Evolutionary conservation across 2,888 invertebrate genomes (phyloP), one percentile per base, ranked within the genome.

Genomic region (Teleiodes luculella): DNA sequence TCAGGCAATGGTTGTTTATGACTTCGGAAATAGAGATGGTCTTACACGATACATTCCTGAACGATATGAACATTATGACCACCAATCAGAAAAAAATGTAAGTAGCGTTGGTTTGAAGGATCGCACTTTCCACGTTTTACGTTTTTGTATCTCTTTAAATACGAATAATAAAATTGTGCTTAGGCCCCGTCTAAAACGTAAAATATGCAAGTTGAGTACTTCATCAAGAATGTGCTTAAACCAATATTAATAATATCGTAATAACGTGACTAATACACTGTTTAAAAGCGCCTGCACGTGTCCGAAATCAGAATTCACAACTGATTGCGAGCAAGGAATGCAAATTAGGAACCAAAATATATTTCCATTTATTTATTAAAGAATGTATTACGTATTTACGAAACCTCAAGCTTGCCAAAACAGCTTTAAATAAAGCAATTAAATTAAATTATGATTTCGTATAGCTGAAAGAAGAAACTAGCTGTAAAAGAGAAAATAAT

Each of bases 351-450:
- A 57, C 47, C 49, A 59, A 55, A 48, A 56, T 18, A 57, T 39
- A 35, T 10, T 58, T 49, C 52, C 41, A 55, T 53, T 46, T 56
- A 63, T 61, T 60, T 59, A 58, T 54, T 36, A 52, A 5, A 36
- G 11, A 56, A 37, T 61, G 62, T 60, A n/a, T n/a, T 24, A 24
- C 3, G 6, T 24, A 24, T 24, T 61, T 61, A 57, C 55, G 59
- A 59, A 60, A 61, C 55, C 51, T 52, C 39, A 14, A 37, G 57
- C 62, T 61, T 57, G 59, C 59, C 57, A 61, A 64, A 49, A 37
- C 16, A 10, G 31, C 35, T 35, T 6, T 24, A 24, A 24, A 24
- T 24, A 6, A 24, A 24, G 24, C 24, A 6, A 24, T 24, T n/a
- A 6, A 24, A 24, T 24, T 24, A 4, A 24, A 24, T 24, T 24